Conservation (phyloP, 2,888 invertebrate species). For the Nephrotoma appendiculata region DNA sequence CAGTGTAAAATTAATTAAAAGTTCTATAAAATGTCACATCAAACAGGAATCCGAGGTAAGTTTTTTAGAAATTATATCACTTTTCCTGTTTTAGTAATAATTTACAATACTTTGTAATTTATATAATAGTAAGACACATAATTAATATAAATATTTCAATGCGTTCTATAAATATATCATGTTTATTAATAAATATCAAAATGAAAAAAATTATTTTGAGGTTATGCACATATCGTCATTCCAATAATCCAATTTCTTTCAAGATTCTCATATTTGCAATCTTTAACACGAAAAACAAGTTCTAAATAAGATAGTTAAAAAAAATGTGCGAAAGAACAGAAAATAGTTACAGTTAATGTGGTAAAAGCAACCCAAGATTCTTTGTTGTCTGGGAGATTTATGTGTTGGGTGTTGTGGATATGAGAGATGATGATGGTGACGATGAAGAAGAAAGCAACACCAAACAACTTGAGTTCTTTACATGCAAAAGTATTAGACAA, state of each 20-base stretch:
- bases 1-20: constrained; percentile 22
- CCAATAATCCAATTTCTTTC: not conserved
- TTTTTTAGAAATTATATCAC: not conserved
- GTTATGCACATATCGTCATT: not conserved
- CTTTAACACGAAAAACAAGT: not conserved
- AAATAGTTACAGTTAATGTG: not conserved
- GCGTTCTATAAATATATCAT: not conserved
- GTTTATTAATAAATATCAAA: not conserved
- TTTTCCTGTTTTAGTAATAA: not conserved
- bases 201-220: not conserved
- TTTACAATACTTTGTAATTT: not conserved
- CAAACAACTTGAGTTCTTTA: not conserved
- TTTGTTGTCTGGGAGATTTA: not conserved
- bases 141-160: not conserved
- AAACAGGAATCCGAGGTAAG: constrained; percentile 78
- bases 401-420: not conserved
- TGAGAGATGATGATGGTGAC: not conserved
- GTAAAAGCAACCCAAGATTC: not conserved
- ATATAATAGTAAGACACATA: not conserved
- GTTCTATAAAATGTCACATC: constrained; percentile 52
- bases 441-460: not conserved
- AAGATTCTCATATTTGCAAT: not conserved
- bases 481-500: not conserved
- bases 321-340: not conserved
- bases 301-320: not conserved